Base-by-base conservation (phyloP, 2,113 vertebrate species). In the Tragelaphus imberbis region DNA sequence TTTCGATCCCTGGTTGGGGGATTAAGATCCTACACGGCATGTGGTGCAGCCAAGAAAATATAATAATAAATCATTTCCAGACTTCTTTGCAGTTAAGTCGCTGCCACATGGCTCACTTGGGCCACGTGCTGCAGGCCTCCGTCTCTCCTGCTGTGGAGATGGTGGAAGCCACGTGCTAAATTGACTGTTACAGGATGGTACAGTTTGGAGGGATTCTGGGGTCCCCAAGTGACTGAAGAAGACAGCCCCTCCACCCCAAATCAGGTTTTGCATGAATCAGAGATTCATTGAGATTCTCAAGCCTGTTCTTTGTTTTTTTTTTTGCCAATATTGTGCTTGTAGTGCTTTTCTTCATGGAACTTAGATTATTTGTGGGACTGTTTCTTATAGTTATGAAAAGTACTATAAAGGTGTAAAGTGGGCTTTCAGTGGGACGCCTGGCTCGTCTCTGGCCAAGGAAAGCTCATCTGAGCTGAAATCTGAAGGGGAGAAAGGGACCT, bases 51-150 rank as follows among this genome's bases (percentile, higher is more conserved):
- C 19, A 40, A 71, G 19, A 40, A 71, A 71, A 71, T 71, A 71
- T 3, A 65, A 65, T 63, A 36, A 36, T 36, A 23, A 71, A 23
- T 71, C n/a, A 71, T 16, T 68, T 40, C 25, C 36, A 95, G 51
- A 4, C 68, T 53, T 6, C 21, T 56, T 80, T 28, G 44, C 17
- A 10, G 55, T 25, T 33, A 4, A 47, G 19, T 53, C 19, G 2
- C n/a, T 19, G 27, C 33, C 80, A 3, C 8, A 40, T 30, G 40
- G n/a, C 40, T 17, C 30, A 17, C 59, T n/a, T 30, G 1, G n/a
- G n/a, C 47, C 40, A 25, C 0, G 0, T 33, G 40, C 61, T n/a
- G 5, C 19, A 13, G 17, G 25, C 61, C 17, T 2, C 53, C 9
- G 7, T 86, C 49, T 28, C 27, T 65, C 23, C 49, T 13, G 28